Base-by-base conservation (phyloP, 2,888 invertebrate genomes). In the Boloria selene region DNA sequence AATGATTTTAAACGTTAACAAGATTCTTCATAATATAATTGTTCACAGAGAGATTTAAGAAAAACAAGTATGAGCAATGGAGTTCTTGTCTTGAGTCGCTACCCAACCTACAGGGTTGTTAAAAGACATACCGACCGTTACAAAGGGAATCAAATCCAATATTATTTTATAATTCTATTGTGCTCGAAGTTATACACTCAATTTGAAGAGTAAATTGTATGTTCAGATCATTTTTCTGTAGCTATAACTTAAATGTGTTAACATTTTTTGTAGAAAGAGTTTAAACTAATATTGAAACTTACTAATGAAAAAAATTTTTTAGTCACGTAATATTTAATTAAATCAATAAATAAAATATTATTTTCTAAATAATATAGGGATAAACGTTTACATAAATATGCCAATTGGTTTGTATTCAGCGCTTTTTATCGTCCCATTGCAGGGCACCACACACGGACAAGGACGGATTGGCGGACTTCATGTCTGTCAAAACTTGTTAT, bases 1-100 rank as follows among this genome's bases (percentile, higher is more conserved):
- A 90, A 90, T 90, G 85, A 90, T 91, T 91, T 91, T 88, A 86
- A 90, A 92, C 87, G 90, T 90, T 90, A 92, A 90, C 90, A 90
- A 91, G 90, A 87, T 90, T 90, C 82, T 77, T 85, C 87, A 86
- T 89, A 90, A 90, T 89, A 88, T 86, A 87, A 85, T 88, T 88
- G 86, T 83, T 88, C 87, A 84, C 85, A 82, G 84, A 85, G 84
- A 88, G 88, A 90, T 91, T 88, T 89, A 90, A 91, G 86, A 89
- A 90, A 88, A 90, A 90, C 86, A 91, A 85, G 86, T 80, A 84
- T 83, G 82, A 81, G 79, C 77, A 73, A 75, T 74, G 78, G 80
- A 79, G 82, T 78, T 79, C 55, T 59, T 64, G 38, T 47, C 58
- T 59, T 64, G 45, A 18, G 47, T 64, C 59, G 67, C 55, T 60